phyloP scores from a whole-genome alignment of 1,140 invertebrate species.

The Cotesia typhae region DNA sequence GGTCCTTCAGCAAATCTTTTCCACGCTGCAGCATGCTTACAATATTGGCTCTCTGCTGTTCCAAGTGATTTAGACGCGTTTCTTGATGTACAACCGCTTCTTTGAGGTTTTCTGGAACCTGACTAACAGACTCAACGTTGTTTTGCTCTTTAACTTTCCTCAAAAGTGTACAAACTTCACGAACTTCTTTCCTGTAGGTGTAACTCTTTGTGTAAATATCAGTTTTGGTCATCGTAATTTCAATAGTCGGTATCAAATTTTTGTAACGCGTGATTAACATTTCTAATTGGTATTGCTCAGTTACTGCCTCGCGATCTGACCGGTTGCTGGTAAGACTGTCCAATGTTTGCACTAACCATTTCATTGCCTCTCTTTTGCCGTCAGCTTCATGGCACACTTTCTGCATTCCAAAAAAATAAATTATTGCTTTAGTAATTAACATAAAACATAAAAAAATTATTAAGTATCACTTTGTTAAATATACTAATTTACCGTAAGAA shows the following conservation, averaged over 20 bases:
- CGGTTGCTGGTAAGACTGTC: conserved; percentile 86
- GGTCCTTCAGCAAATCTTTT: conserved; percentile 86
- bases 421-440: neutral
- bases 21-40: conserved; percentile 91
- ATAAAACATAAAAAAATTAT: neutral
- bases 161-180: conserved; percentile 81
- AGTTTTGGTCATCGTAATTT: conserved; percentile 90
- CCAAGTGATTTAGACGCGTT: conserved; percentile 80
- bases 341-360: conserved; percentile 90
- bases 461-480: neutral
- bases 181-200: conserved; percentile 86
- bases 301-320: conserved; percentile 78
- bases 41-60: conserved; percentile 85
- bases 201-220: conserved; percentile 93
- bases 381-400: conserved; percentile 90
- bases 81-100: conserved; percentile 82
- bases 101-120: conserved; percentile 78
- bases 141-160: conserved; percentile 79
- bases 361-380: conserved; percentile 89
- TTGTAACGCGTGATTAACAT: conserved; percentile 87
- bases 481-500: conserved; percentile 52
- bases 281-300: conserved; percentile 84
- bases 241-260: conserved; percentile 89
- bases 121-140: conserved; percentile 70
- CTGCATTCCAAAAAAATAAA: conserved; percentile 60